phyloP scores from a whole-genome alignment of 2,888 invertebrate genomes.

The Thymelicus sylvestris region DNA sequence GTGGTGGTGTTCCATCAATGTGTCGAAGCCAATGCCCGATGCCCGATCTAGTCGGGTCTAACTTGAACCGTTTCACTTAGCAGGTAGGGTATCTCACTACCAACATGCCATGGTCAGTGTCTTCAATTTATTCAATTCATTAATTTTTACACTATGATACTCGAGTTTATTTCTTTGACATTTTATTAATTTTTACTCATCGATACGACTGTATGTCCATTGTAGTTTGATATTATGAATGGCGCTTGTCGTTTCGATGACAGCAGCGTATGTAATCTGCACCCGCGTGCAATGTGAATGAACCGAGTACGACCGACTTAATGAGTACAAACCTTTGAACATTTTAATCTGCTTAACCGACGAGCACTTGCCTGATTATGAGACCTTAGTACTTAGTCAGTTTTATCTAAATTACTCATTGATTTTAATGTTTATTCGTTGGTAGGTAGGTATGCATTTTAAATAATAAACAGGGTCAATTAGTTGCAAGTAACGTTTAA shows the following conservation, averaged over 20 bases:
- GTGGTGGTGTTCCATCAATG: too few relatives aligned
- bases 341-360: conserved; percentile 42
- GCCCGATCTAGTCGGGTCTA: too few relatives aligned
- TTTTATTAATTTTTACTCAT: neutral
- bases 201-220: conserved; percentile 12
- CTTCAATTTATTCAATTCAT: too few relatives aligned
- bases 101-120: too few relatives aligned
- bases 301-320: conserved; percentile 47
- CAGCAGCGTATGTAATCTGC: neutral
- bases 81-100: too few relatives aligned
- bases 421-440: conserved; percentile 19
- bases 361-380: conserved; percentile 6
- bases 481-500: neutral
- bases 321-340: conserved; percentile 48
- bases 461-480: conserved; percentile 3
- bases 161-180: too few relatives aligned
- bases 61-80: too few relatives aligned
- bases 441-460: neutral
- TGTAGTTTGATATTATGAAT: conserved; percentile 47
- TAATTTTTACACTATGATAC: too few relatives aligned
- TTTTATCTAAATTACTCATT: conserved; percentile 20
- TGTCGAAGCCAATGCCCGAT: too few relatives aligned
- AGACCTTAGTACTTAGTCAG: conserved; percentile 20
- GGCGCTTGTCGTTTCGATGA: conserved; percentile 37
- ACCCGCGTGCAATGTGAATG: conserved; percentile 54